Evolutionary conservation across 2,888 invertebrate genomes (phyloP).

Genomic region (Dasysyrphus tricinctus): DNA sequence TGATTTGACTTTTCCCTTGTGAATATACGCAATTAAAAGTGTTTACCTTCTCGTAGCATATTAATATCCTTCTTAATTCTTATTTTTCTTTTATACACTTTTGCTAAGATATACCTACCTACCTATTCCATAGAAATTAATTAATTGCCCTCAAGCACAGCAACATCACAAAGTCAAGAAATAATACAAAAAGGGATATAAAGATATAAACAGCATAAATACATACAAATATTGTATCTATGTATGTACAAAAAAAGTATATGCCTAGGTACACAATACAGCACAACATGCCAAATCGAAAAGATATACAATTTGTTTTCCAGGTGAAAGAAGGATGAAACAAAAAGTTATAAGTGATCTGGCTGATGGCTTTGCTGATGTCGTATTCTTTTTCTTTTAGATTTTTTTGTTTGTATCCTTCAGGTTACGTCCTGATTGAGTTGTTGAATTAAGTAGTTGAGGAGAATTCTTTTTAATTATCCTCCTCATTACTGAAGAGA

Average conservation of each 20-base stretch:
- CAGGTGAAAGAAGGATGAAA: slow-evolving; percentile 17
- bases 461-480: slow-evolving; percentile 65
- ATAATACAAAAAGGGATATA: not conserved
- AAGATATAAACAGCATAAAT: not conserved
- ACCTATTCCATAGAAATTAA: slow-evolving; percentile 61
- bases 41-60: slow-evolving; percentile 26
- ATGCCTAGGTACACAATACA: not conserved
- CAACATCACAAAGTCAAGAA: slow-evolving; percentile 53
- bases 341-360: slow-evolving; percentile 32
- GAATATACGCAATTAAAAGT: slow-evolving; percentile 54
- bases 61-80: slow-evolving; percentile 38
- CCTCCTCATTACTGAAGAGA: slow-evolving; percentile 46
- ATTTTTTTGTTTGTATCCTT: slow-evolving; percentile 25
- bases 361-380: slow-evolving; percentile 18
- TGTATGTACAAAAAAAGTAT: not conserved
- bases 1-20: slow-evolving; percentile 24
- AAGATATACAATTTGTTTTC: slow-evolving; percentile 13
- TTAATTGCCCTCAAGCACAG: slow-evolving; percentile 67
- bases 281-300: not conserved
- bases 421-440: slow-evolving; percentile 41
- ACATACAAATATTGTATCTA: too few species aligned
- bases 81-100: slow-evolving; percentile 6
- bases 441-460: slow-evolving; percentile 30
- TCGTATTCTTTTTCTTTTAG: slow-evolving; percentile 9
- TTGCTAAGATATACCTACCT: slow-evolving; percentile 18